Percentiles rank a stretch among this genome's conserved stretches.
These are phyloP conservation scores for Vespertilio murinus DNA, from an alignment of 2,797 vertebrate genomes.

Conservation along the genomic window DNA sequence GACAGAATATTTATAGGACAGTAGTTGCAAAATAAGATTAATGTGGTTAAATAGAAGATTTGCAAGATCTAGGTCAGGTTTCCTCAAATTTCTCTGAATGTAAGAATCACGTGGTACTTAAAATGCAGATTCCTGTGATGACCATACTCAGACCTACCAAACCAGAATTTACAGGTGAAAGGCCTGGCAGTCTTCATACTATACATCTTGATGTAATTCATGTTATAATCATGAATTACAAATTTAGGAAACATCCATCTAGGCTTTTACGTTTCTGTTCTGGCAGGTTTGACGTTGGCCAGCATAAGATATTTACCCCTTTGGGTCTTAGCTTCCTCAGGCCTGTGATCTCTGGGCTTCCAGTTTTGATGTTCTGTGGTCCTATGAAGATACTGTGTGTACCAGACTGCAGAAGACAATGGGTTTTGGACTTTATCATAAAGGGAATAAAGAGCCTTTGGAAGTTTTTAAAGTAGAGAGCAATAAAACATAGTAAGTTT, in stretches of 20 bases:
- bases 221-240: not conserved
- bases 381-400: constrained; percentile 30
- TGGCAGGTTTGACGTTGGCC: constrained; percentile 25
- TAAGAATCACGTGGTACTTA: not conserved
- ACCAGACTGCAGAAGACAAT: not conserved
- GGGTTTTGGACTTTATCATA: constrained; percentile 31
- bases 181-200: not conserved
- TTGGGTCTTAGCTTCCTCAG: not conserved
- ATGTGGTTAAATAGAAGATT: not conserved
- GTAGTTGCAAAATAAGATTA: constrained; percentile 26
- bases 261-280: not conserved
- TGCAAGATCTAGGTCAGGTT: constrained; percentile 43
- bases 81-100: not conserved
- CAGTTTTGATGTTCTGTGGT: constrained; percentile 36
- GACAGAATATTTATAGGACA: constrained; percentile 6
- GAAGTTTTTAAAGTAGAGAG: constrained; percentile 16
- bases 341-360: not conserved
- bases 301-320: not conserved
- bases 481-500: not conserved
- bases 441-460: constrained; percentile 20
- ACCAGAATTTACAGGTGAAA: not conserved
- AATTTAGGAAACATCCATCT: not conserved
- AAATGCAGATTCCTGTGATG: not conserved
- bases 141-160: not conserved
- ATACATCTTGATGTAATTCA: not conserved